phyloP scores from a whole-genome alignment of 2,113 vertebrate species.

The Sceloporus undulatus region DNA sequence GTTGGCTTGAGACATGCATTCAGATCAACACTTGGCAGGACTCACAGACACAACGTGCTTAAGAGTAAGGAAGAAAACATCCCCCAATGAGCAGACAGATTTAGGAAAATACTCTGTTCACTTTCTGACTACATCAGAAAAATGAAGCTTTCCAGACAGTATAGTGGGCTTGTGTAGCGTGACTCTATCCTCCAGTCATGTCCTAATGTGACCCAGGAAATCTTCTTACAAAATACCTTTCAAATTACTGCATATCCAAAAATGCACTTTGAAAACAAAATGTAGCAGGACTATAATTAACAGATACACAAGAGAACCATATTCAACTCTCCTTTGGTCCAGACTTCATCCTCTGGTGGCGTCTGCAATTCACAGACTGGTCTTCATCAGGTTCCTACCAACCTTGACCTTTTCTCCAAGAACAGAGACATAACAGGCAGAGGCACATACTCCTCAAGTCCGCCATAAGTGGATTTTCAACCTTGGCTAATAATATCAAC shows the following conservation, averaged over 20 bases:
- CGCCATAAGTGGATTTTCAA: too few species aligned
- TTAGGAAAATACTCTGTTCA: background rate
- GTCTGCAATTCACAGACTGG: background rate
- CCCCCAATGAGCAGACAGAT: background rate
- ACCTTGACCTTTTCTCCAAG: too few species aligned
- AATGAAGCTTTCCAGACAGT: background rate
- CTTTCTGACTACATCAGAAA: accelerated
- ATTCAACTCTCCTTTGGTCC: background rate
- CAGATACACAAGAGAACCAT: background rate
- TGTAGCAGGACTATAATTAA: too few species aligned
- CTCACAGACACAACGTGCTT: constrained; percentile 15
- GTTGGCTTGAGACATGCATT: background rate
- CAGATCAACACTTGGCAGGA: constrained; percentile 33
- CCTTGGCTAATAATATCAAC: too few species aligned
- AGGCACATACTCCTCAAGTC: too few species aligned
- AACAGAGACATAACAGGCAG: too few species aligned
- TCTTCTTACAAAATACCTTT: accelerated
- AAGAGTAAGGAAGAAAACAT: constrained; percentile 5
- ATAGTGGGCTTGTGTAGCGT: accelerated
- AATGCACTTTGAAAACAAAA: background rate
- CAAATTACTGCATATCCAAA: background rate
- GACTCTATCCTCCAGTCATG: background rate
- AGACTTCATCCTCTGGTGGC: background rate
- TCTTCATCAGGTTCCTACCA: too few species aligned
- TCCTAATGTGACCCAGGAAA: background rate